Evolutionary conservation across 2,113 vertebrate genomes (phyloP).

Genomic region (Emydocephalus ijimae): DNA sequence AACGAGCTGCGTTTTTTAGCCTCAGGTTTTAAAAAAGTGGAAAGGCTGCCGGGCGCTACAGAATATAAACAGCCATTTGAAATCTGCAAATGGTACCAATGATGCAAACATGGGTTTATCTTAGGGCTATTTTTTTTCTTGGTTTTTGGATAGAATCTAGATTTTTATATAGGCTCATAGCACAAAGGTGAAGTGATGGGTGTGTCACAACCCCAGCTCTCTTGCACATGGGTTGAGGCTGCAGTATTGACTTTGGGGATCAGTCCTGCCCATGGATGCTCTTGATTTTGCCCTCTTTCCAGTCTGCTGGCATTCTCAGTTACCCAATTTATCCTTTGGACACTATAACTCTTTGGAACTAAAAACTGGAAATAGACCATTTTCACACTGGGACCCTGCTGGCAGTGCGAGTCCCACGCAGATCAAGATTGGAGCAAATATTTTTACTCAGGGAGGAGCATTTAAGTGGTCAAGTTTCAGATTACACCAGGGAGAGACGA

Average conservation of each 20-base stretch:
- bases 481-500: not conserved
- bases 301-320: not conserved
- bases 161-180: not conserved
- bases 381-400: not conserved
- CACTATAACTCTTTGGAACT: not conserved
- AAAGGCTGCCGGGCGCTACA: not conserved
- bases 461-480: not conserved
- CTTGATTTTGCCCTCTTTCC: not conserved
- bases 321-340: not conserved
- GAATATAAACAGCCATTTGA: not conserved
- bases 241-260: not conserved
- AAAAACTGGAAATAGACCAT: not conserved
- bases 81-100: not conserved
- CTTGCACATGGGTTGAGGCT: not conserved
- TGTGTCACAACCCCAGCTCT: not conserved
- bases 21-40: not conserved
- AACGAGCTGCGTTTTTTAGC: not conserved
- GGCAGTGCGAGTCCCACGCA: not conserved
- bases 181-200: not conserved
- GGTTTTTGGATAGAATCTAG: not conserved
- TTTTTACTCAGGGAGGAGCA: not conserved
- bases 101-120: not conserved
- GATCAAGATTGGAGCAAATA: not conserved
- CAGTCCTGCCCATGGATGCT: not conserved
- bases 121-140: not conserved